Evolutionary conservation across 2,797 vertebrate species (phyloP).

Genomic region (Cryptoprocta ferox): DNA sequence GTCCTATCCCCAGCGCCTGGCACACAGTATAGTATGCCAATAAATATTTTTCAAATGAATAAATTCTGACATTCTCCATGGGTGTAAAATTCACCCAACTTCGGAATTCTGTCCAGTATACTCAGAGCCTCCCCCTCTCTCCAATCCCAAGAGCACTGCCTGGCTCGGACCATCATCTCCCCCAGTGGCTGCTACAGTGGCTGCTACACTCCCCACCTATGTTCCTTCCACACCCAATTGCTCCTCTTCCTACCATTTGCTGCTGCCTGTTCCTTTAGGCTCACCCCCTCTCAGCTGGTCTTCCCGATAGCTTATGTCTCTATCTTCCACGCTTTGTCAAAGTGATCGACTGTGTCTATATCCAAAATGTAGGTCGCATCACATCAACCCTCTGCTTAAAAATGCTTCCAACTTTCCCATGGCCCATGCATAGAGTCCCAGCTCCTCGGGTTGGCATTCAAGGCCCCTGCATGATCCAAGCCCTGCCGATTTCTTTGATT

Average conservation of each 20-base stretch:
- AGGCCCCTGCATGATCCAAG: too few species aligned
- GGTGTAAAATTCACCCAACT: background rate
- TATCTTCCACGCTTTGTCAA: background rate
- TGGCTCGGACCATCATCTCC: background rate
- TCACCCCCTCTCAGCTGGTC: background rate
- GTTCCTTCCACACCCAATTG: accelerated
- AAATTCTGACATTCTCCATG: background rate
- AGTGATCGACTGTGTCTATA: too few species aligned
- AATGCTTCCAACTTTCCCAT: too few species aligned
- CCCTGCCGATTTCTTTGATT: too few species aligned
- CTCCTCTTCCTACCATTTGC: background rate
- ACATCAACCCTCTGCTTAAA: too few species aligned
- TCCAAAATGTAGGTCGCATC: background rate
- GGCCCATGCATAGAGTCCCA: background rate
- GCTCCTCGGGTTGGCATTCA: background rate
- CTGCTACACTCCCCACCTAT: too few species aligned
- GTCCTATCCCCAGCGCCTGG: too few species aligned
- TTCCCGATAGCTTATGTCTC: accelerated
- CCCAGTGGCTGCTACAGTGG: too few species aligned
- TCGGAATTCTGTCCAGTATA: background rate
- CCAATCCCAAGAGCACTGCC: background rate
- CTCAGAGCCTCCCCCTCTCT: background rate
- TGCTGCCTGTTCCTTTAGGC: background rate
- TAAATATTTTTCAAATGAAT: background rate
- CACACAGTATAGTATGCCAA: too few species aligned